A percentile compares a stretch with the other conserved stretches of the same genome.
phyloP scores from a whole-genome alignment of 2,797 vertebrate species.

The Clarias laeviceps region DNA sequence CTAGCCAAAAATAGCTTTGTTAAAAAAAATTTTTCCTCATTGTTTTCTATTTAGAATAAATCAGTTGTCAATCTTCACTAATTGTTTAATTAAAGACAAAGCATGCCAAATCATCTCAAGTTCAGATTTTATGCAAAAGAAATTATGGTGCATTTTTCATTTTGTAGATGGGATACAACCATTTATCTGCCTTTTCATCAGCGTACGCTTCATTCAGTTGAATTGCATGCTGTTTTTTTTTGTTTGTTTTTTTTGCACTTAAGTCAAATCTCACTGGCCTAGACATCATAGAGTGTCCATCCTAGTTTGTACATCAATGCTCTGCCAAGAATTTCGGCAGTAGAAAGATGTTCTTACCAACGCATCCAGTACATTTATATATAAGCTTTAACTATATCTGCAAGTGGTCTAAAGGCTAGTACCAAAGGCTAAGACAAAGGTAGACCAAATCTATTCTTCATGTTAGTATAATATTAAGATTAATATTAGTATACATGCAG shows the following conservation, averaged over 20 bases:
- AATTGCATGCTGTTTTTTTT: not conserved
- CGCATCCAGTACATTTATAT: not conserved
- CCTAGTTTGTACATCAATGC: not conserved
- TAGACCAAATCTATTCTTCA: not conserved
- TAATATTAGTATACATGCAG: not conserved
- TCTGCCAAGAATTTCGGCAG: not conserved
- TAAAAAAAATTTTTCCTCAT: not conserved
- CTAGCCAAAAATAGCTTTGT: not conserved
- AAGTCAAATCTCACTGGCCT: not conserved
- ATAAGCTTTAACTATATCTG: not conserved
- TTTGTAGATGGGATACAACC: not conserved
- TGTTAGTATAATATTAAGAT: not conserved
- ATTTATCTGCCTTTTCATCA: not conserved
- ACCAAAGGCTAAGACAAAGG: not conserved
- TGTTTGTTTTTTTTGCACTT: not conserved
- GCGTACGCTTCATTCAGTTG: not conserved
- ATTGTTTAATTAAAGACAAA: too few species aligned
- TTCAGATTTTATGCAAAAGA: not conserved
- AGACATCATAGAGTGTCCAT: not conserved
- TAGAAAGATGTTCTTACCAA: not conserved
- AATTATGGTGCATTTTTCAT: not conserved
- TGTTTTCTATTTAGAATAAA: not conserved
- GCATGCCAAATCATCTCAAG: not conserved
- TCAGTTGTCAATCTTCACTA: not conserved
- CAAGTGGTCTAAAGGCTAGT: not conserved